Evolutionary conservation across 92 coral and sea anemone species (phyloP).

Genomic region (Scolanthus callimorphus): DNA sequence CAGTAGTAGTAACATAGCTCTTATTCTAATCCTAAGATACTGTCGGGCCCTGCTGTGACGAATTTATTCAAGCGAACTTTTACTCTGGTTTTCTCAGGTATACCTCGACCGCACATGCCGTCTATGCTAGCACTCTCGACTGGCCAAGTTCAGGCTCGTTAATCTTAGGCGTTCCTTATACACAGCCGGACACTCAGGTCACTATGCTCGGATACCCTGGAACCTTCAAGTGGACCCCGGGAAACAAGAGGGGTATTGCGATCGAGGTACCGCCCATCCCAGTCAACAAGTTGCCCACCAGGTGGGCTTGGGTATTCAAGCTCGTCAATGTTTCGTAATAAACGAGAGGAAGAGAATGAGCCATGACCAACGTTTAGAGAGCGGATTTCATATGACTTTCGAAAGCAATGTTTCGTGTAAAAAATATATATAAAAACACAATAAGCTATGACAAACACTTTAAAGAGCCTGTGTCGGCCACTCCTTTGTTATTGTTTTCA

Average conservation of each 20-base stretch:
- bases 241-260: slow-evolving; percentile 50
- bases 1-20: no score
- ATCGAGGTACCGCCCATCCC: slow-evolving; percentile 76
- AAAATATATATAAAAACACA: no score
- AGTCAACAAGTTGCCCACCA: slow-evolving; percentile 63
- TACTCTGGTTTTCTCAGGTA: no score
- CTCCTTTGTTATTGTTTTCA: no score
- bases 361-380: no score
- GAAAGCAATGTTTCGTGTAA: no score
- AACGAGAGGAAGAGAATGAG: not conserved
- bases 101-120: slow-evolving; percentile 61
- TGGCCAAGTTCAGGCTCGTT: slow-evolving; percentile 72
- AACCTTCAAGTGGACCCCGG: slow-evolving; percentile 65
- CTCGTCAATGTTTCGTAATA: slow-evolving; percentile 18
- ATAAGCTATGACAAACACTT: no score
- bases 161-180: slow-evolving; percentile 53
- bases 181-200: slow-evolving; percentile 41
- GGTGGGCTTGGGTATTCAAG: slow-evolving; percentile 94
- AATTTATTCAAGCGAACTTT: no score
- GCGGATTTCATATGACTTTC: no score
- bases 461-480: no score
- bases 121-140: slow-evolving; percentile 79
- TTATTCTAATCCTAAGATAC: no score
- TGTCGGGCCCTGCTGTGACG: no score
- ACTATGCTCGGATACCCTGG: slow-evolving; percentile 79